Conservation (phyloP, 2,113 vertebrate species). For the Megaleporinus macrocephalus region DNA sequence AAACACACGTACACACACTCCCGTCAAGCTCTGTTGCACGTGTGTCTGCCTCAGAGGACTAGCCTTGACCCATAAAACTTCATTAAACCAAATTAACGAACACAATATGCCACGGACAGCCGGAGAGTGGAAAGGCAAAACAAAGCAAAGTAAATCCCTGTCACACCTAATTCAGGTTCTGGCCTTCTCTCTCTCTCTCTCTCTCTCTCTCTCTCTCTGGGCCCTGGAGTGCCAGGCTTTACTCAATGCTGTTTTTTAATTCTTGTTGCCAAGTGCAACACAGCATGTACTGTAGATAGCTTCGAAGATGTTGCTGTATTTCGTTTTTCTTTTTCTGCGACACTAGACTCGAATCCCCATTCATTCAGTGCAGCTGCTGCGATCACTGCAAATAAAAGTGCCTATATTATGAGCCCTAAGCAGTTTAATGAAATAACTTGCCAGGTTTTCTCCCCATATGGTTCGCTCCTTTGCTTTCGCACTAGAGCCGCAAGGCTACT, state of each 20-base stretch:
- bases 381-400: background rate
- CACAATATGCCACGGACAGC: background rate
- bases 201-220: background rate
- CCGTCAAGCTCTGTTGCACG: background rate
- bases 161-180: background rate
- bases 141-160: background rate
- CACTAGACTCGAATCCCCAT: background rate
- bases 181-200: constrained; percentile 1
- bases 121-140: background rate
- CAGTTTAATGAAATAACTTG: no score
- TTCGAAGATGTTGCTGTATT: background rate
- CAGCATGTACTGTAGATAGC: background rate
- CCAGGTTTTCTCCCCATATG: no score
- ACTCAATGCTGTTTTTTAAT: background rate
- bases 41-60: constrained; percentile 1
- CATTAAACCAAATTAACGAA: constrained; percentile 31
- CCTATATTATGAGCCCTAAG: no score
- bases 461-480: no score
- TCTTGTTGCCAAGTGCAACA: constrained; percentile 1
- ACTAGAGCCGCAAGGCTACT: no score
- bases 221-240: background rate
- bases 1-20: background rate
- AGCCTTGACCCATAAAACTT: constrained; percentile 5
- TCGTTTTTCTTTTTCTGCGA: background rate
- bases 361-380: background rate